Percentiles rank a stretch among this genome's conserved stretches.
These are phyloP conservation scores for Meloe dianella DNA, from an alignment of 2,888 invertebrate species.

Conservation along the genomic window DNA sequence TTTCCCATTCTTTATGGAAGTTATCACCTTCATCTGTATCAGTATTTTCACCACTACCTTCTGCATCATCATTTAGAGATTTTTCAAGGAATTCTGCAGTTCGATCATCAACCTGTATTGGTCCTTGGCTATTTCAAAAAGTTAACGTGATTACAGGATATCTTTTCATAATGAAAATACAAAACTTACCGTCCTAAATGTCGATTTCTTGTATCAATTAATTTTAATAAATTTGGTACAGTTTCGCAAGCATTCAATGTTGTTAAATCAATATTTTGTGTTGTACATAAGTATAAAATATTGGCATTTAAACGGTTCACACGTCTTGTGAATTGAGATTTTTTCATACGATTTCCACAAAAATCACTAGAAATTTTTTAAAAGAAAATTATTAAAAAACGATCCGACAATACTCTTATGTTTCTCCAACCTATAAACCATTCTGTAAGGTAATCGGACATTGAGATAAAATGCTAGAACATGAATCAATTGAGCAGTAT, in stretches of 20 bases:
- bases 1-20: conserved; percentile 81
- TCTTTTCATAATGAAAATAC: not conserved
- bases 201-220: conserved; percentile 69
- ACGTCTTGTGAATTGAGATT: conserved; percentile 75
- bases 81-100: conserved; percentile 69
- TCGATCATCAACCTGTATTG: conserved; percentile 66
- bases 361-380: conserved; percentile 70
- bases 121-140: conserved; percentile 62
- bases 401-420: too few relatives aligned
- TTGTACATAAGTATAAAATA: conserved; percentile 77
- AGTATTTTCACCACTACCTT: conserved; percentile 66
- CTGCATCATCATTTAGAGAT: conserved; percentile 65
- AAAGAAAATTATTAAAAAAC: too few relatives aligned
- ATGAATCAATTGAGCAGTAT: conserved; percentile 84
- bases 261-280: conserved; percentile 73
- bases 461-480: conserved; percentile 84
- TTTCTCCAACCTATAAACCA: conserved; percentile 66
- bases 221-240: conserved; percentile 73
- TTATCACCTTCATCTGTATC: conserved; percentile 77
- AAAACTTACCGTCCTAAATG: conserved; percentile 73
- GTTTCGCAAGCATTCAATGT: conserved; percentile 72
- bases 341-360: conserved; percentile 72
- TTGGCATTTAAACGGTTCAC: conserved; percentile 82
- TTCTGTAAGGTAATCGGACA: conserved; percentile 77
- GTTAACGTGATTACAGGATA: too few relatives aligned